Evolutionary conservation across 2,888 invertebrate genomes (phyloP), one percentile per base, ranked within the genome.

Genomic region (Eupsilia transversa): DNA sequence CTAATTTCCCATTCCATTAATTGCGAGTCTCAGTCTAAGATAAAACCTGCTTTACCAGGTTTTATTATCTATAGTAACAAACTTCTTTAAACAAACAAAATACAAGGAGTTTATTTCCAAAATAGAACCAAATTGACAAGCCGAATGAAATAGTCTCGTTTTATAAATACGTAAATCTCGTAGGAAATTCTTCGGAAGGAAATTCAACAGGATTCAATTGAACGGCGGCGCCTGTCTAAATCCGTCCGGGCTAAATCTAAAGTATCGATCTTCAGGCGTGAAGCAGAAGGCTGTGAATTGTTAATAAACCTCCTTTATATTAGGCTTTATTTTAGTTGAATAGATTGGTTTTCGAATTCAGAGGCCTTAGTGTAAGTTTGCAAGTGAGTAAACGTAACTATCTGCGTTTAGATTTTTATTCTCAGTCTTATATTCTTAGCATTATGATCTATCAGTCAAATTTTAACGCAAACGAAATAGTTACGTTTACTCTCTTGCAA

Each of bases 221-320:
- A 38, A 54, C 54, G 20, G 35, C 7, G 5, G 20, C 38, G 43
- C 9, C 46, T 33, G 64, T 65, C 65, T 52, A 82, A 77, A 72
- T 80, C n/a, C n/a, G 52, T 63, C 52, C 60, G 60, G 33, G 17
- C 20, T 78, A 72, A 52, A 82, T 77, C 64, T 56, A 68, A 72
- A 35, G 46, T 59, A 76, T 81, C 30, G 80, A 80, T 69, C 49
- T 43, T 63, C n/a, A 41, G 33, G 27, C 33, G 41, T 23, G 43
- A 60, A 76, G 9, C 6, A 27, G 54, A 27, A 33, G n/a, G 14
- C 14, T 41, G 3, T 49, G n/a, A 38, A 49, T 61, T 61, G 30
- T 46, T 54, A 46, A 61, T 46, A 41, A 43, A 2, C 30, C 10
- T 17, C 46, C 14, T 49, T 49, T 61, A n/a, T n/a, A n/a, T n/a